phyloP scores from a whole-genome alignment of 2,888 invertebrate species.

The Coenonympha glycerion region DNA sequence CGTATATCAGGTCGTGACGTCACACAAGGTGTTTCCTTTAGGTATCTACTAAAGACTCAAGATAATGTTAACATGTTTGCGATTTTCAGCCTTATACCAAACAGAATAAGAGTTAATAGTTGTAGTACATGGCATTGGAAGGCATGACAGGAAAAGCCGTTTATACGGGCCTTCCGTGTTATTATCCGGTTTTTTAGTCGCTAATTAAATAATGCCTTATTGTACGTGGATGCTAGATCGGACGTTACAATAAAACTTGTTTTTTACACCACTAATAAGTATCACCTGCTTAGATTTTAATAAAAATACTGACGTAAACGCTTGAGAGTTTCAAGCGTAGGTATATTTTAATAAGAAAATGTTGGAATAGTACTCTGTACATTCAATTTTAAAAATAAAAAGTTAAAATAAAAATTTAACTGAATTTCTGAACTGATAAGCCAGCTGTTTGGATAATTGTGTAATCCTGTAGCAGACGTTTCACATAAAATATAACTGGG shows the following conservation, averaged over 20 bases:
- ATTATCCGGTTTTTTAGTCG: constrained; percentile 24
- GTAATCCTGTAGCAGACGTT: not conserved
- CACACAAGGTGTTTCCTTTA: constrained; percentile 25
- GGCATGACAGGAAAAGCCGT: constrained; percentile 22
- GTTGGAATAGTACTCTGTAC: no score
- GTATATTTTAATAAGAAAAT: no score
- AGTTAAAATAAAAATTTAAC: no score
- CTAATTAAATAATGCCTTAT: constrained; percentile 17
- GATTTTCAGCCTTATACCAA: not conserved
- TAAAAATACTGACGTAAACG: no score
- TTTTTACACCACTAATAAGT: not conserved
- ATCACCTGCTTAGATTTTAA: not conserved
- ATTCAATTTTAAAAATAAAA: no score
- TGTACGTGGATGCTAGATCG: constrained; percentile 7
- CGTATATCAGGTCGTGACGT: constrained; percentile 17
- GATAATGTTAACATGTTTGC: not conserved
- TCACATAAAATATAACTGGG: not conserved
- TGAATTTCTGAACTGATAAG: no score
- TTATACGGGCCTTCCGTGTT: constrained; percentile 27
- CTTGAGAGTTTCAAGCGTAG: no score
- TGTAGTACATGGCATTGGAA: constrained; percentile 7
- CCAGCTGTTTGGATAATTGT: not conserved
- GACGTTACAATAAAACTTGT: constrained; percentile 4
- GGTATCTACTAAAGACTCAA: not conserved
- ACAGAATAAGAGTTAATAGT: not conserved